These are phyloP conservation scores for Bothrops jararaca DNA, from an alignment of 2,113 vertebrate genomes.

Conservation along the genomic window DNA sequence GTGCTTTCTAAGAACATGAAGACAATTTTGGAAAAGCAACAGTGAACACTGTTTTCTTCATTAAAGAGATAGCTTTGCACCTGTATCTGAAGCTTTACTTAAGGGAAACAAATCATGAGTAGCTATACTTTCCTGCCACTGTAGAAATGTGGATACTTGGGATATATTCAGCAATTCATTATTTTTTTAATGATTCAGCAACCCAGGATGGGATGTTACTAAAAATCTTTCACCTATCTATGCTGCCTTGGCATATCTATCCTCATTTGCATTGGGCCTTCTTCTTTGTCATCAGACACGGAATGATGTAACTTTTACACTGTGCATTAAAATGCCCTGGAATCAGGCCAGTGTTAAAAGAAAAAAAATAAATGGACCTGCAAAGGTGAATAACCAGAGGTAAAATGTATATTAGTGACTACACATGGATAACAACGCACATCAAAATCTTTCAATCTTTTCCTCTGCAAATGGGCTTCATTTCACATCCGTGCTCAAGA, in stretches of 20 bases:
- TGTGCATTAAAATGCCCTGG: conserved; percentile 21
- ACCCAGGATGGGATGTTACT: conserved; percentile 7
- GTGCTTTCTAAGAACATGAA: conserved; percentile 1
- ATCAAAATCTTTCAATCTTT: conserved; percentile 11
- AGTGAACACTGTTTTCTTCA: background rate
- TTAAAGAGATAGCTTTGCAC: conserved; percentile 28
- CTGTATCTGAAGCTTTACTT: conserved; percentile 22
- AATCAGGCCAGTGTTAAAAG: background rate
- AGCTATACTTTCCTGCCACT: conserved; percentile 49
- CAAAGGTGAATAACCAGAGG: conserved; percentile 32
- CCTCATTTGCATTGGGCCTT: conserved; percentile 39
- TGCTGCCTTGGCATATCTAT: background rate
- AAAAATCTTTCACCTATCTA: background rate
- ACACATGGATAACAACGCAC: conserved; percentile 33
- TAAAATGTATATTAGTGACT: conserved; percentile 18
- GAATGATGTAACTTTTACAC: conserved; percentile 43
- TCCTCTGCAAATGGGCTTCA: conserved; percentile 39
- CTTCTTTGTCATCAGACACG: conserved; percentile 47
- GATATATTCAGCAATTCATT: conserved; percentile 44
- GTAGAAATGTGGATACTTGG: conserved; percentile 50
- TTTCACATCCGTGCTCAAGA: conserved; percentile 20
- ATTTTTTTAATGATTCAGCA: conserved; percentile 41
- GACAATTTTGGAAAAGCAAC: conserved; percentile 26
- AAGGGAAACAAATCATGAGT: conserved; percentile 42
- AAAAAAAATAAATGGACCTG: conserved; percentile 9